Evolutionary conservation across 2,113 vertebrate species (phyloP), one percentile per base, ranked within the genome.

Genomic region (Planiliza haematocheilus): DNA sequence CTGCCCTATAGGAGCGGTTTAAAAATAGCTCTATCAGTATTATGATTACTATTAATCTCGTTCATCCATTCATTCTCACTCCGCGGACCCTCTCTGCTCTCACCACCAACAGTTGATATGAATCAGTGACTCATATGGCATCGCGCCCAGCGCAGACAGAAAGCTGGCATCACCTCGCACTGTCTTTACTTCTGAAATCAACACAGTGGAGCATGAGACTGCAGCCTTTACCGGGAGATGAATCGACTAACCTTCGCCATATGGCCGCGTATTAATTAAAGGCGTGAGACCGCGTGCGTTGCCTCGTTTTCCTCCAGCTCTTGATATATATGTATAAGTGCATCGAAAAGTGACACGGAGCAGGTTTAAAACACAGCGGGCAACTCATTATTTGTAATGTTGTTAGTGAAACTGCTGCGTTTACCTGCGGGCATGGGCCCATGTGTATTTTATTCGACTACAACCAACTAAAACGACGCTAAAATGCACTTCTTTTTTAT

Each of bases 61-160:
- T 58, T 71, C 84, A 58, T 65, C 62, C 74, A 61, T 79, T 82
- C 72, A 57, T 70, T 68, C 49, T 74, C 79, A 39, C 74, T 75
- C 20, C 60, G 37, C 45, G 60, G 62, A 30, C 39, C 18, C 69
- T 10, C 61, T 2, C 46, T 37, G 60, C 66, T 69, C 48, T 66
- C 76, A 69, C 5, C 74, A 80, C 60, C 73, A 53, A 38, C 71
- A 76, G 50, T 71, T 63, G 83, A 77, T 59, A 12, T 21, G 88
- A 77, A 43, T 60, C 82, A 59, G 79, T 70, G 80, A 65, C 46
- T 78, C 80, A 55, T 68, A 14, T 91, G 90, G 88, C 90, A 82
- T 0, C 66, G 2, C 85, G 89, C 89, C 87, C 86, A 75, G 79
- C 24, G 74, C 65, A 18, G 85, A 91, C 86, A 90, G 85, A 85